phyloP scores from a whole-genome alignment of 2,888 invertebrate genomes.

The Cephus spinipes region DNA sequence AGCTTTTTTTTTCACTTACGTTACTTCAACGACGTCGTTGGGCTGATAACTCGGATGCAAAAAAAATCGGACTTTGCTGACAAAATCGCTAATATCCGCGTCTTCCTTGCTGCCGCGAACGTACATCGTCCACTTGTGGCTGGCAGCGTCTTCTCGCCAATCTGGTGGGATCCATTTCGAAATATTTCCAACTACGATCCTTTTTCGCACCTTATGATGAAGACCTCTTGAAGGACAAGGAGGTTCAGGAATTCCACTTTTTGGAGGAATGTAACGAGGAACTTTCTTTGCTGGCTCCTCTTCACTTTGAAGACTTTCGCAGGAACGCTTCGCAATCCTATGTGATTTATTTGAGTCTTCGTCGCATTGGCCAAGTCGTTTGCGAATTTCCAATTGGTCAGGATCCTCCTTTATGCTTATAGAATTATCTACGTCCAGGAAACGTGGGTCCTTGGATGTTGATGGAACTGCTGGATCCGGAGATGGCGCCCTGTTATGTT shows the following conservation, averaged over 20 bases:
- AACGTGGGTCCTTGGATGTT: slow-evolving; percentile 27
- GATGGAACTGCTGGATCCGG: slow-evolving; percentile 24
- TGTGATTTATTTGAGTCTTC: slow-evolving; percentile 5
- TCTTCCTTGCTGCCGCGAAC: slow-evolving; percentile 77
- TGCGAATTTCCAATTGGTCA: slow-evolving; percentile 3
- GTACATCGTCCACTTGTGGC: slow-evolving; percentile 93
- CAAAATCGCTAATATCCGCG: slow-evolving; percentile 73
- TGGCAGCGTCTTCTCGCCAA: slow-evolving; percentile 76
- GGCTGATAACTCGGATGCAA: slow-evolving; percentile 90
- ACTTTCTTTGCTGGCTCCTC: slow-evolving; percentile 51
- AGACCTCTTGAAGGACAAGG: slow-evolving; percentile 54
- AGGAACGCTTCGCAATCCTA: not conserved
- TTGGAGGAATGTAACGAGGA: slow-evolving; percentile 63
- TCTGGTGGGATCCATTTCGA: slow-evolving; percentile 85
- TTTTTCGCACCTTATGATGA: slow-evolving; percentile 55
- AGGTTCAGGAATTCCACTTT: slow-evolving; percentile 44
- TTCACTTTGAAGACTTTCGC: slow-evolving; percentile 21
- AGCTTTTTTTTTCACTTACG: slow-evolving; percentile 67
- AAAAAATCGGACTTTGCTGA: slow-evolving; percentile 82
- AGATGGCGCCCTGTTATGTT: slow-evolving; percentile 6
- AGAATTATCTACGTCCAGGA: slow-evolving; percentile 20
- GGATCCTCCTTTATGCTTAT: slow-evolving; percentile 19
- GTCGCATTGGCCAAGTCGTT: not conserved
- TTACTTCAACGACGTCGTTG: slow-evolving; percentile 84
- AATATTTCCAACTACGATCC: slow-evolving; percentile 76